A percentile compares a stretch with the other conserved stretches of the same genome.
Conservation (phyloP, 2,888 invertebrate genomes). For the Papilio demoleus region DNA sequence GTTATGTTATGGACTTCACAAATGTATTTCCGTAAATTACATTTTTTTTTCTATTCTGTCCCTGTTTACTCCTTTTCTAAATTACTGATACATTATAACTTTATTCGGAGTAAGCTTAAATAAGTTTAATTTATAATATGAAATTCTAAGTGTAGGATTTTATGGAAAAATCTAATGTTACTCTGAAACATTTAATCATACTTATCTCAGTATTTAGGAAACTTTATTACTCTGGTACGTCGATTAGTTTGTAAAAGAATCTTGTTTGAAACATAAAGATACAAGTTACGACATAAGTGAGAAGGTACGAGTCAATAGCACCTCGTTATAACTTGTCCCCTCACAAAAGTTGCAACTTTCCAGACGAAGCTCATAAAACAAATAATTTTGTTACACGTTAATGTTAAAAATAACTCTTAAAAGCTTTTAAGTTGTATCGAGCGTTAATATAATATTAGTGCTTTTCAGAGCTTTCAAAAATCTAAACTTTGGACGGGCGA, state of each 20-base stretch:
- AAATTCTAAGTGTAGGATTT: not conserved
- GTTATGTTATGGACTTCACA: no score
- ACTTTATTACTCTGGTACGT: not conserved
- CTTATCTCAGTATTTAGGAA: not conserved
- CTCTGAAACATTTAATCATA: not conserved
- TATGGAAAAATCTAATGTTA: not conserved
- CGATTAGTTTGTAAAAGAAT: conserved; percentile 43
- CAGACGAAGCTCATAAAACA: conserved; percentile 32
- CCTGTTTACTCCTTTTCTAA: no score
- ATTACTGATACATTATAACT: no score
- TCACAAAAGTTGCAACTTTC: conserved; percentile 53
- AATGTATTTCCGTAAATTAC: no score
- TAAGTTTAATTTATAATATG: no score
- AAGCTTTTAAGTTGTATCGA: not conserved
- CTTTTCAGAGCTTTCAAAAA: no score
- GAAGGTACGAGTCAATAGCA: conserved; percentile 68
- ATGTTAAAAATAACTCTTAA: not conserved
- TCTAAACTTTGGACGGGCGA: no score
- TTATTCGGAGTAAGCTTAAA: no score
- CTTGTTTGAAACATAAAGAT: conserved; percentile 65
- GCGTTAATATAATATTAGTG: not conserved
- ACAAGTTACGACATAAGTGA: conserved; percentile 59
- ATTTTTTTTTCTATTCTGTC: no score
- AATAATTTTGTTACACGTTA: conserved; percentile 2
- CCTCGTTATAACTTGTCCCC: conserved; percentile 68